Percentiles rank a stretch among this genome's conserved stretches.
phyloP scores from a whole-genome alignment of 2,113 vertebrate species.

The Psettodes erumei region DNA sequence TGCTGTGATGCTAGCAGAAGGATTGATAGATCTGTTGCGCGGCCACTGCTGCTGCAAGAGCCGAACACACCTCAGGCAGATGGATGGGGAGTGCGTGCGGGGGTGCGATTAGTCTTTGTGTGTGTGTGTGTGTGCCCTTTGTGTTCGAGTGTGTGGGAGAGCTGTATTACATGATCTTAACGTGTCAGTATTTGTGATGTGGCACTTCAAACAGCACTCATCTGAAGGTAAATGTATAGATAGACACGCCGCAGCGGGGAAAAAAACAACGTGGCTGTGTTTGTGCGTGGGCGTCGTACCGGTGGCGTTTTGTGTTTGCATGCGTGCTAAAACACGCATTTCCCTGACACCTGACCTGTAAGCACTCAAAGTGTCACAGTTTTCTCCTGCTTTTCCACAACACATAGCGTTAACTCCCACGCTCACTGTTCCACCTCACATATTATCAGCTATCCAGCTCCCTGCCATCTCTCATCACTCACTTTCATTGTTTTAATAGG shows the following conservation, averaged over 20 bases:
- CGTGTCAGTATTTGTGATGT: constrained; percentile 56
- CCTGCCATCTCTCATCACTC: constrained; percentile 12
- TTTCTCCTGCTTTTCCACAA: constrained; percentile 40
- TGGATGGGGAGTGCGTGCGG: constrained; percentile 64
- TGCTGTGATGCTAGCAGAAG: constrained; percentile 70
- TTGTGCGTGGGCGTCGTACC: constrained; percentile 29
- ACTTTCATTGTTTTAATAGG: not conserved
- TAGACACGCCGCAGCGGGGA: not conserved
- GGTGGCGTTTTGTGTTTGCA: constrained; percentile 27
- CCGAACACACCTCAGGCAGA: constrained; percentile 72
- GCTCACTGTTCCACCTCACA: constrained; percentile 32
- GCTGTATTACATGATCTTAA: constrained; percentile 57
- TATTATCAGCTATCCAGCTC: constrained; percentile 11
- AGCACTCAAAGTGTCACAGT: constrained; percentile 26
- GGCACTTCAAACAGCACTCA: constrained; percentile 45
- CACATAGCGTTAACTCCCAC: constrained; percentile 56
- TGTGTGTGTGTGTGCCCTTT: constrained; percentile 41
- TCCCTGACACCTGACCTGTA: constrained; percentile 59
- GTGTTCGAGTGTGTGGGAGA: constrained; percentile 72
- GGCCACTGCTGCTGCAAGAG: constrained; percentile 69
- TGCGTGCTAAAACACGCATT: not conserved
- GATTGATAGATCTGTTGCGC: constrained; percentile 73
- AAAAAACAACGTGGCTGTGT: constrained; percentile 4
- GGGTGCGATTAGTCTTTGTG: constrained; percentile 59
- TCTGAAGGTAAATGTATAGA: constrained; percentile 40